Evolutionary conservation across 1,140 invertebrate species (phyloP).

Genomic region (Drosophila sulfurigaster): DNA sequence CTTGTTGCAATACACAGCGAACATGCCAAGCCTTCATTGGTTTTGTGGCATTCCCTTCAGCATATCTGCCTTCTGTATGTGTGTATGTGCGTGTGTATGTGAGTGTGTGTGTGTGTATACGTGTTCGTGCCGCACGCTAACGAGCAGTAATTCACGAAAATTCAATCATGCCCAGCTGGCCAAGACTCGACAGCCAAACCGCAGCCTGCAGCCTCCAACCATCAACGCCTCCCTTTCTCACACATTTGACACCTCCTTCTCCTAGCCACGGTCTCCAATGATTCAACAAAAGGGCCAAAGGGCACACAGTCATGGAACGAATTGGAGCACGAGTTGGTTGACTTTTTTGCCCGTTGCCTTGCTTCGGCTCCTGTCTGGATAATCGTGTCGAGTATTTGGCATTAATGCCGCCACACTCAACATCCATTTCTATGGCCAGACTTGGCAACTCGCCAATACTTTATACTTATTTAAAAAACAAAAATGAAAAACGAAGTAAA

Average conservation of each 20-base stretch:
- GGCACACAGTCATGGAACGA: constrained; percentile 35
- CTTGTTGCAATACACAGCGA: constrained; percentile 72
- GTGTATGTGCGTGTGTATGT: constrained; percentile 43
- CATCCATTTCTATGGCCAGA: constrained; percentile 53
- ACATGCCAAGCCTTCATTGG: constrained; percentile 61
- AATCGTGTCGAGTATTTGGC: constrained; percentile 68
- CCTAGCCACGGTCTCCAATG: not conserved
- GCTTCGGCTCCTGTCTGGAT: constrained; percentile 36
- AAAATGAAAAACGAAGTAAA: constrained; percentile 38
- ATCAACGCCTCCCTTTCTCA: not conserved
- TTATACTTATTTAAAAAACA: constrained; percentile 28
- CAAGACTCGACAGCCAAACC: constrained; percentile 34
- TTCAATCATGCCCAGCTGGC: constrained; percentile 73
- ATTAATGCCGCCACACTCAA: constrained; percentile 64
- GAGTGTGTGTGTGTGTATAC: constrained; percentile 34
- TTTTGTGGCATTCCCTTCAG: constrained; percentile 58
- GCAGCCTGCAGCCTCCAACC: constrained; percentile 16
- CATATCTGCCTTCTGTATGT: constrained; percentile 50
- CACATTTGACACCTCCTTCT: not conserved
- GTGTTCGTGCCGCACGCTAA: constrained; percentile 77
- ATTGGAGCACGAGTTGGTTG: constrained; percentile 30
- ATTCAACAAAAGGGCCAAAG: constrained; percentile 11
- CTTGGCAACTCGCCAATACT: constrained; percentile 69
- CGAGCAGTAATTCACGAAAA: constrained; percentile 81
- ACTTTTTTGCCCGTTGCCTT: constrained; percentile 30